These are phyloP conservation scores for Watsonalla cultraria DNA, from an alignment of 2,888 invertebrate genomes.

Conservation along the genomic window DNA sequence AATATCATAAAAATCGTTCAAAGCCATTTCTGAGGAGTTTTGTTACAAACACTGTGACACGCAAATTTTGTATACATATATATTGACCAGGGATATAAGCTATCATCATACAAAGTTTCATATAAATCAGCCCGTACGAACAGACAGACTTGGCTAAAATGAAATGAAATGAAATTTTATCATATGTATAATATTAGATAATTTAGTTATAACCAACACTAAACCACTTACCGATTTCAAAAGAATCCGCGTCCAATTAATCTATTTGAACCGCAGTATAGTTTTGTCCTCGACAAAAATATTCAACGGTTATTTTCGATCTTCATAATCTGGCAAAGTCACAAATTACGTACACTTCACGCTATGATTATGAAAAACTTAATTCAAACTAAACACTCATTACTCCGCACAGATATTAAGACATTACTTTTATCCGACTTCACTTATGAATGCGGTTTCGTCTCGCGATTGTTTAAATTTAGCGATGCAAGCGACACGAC, in stretches of 20 bases:
- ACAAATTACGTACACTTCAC: constrained; percentile 7
- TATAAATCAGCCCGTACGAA: too few species aligned
- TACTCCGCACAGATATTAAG: background rate
- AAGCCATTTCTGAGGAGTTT: too few species aligned
- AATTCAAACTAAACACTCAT: background rate
- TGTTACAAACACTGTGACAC: too few species aligned
- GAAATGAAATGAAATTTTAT: too few species aligned
- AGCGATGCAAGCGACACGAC: constrained; percentile 8
- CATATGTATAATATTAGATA: too few species aligned
- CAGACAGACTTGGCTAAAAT: too few species aligned
- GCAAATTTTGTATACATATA: too few species aligned
- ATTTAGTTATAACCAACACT: background rate
- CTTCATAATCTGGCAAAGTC: constrained; percentile 37
- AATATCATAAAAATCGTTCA: too few species aligned
- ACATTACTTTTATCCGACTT: constrained; percentile 8
- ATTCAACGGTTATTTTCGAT: constrained; percentile 42
- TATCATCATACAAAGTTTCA: too few species aligned
- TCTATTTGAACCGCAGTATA: constrained; percentile 28
- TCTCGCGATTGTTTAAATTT: constrained; percentile 15
- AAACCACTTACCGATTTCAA: constrained; percentile 6
- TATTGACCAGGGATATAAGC: too few species aligned
- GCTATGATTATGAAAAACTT: constrained; percentile 11
- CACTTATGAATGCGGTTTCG: constrained; percentile 13
- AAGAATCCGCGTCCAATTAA: constrained; percentile 23
- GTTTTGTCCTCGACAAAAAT: constrained; percentile 43